Conservation (phyloP, 2,888 invertebrate species). For the Bugulina stolonifera region DNA sequence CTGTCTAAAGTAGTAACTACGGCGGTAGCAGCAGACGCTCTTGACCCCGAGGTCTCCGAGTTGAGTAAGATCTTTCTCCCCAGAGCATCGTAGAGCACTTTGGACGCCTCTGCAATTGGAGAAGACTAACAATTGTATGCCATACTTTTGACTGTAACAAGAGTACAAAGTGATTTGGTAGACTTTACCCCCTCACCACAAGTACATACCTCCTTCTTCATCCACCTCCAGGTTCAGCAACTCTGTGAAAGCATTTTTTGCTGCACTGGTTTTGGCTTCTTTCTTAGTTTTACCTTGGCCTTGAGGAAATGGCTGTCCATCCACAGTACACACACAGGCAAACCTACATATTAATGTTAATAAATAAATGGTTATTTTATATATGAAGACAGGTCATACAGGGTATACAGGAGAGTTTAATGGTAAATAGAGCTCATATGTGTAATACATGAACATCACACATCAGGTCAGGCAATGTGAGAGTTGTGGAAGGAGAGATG, state of each 20-base stretch:
- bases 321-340: slow-evolving; percentile 38
- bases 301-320: slow-evolving; percentile 38
- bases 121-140: too few species aligned
- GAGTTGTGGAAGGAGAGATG: too few species aligned
- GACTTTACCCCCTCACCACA: not conserved
- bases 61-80: slow-evolving; percentile 32
- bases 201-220: slow-evolving; percentile 29
- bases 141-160: too few species aligned
- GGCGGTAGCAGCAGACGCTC: not conserved
- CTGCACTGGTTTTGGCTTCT: slow-evolving; percentile 45
- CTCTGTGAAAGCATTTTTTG: slow-evolving; percentile 39
- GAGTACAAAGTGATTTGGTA: too few species aligned
- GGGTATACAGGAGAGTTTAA: too few species aligned
- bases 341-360: slow-evolving; percentile 33
- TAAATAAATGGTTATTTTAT: too few species aligned
- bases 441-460: not conserved
- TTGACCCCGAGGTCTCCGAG: slow-evolving; percentile 18
- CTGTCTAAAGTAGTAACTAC: slow-evolving; percentile 19
- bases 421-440: not conserved
- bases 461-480: too few species aligned
- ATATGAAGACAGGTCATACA: too few species aligned
- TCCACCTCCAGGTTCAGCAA: slow-evolving; percentile 36
- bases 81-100: slow-evolving; percentile 33
- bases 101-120: slow-evolving; percentile 32
- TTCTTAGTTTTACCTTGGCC: slow-evolving; percentile 47